A percentile compares a stretch with the other conserved stretches of the same genome.
These are phyloP conservation scores for Brachypalpus laphriformis DNA, from an alignment of 2,888 invertebrate genomes.

Conservation along the genomic window DNA sequence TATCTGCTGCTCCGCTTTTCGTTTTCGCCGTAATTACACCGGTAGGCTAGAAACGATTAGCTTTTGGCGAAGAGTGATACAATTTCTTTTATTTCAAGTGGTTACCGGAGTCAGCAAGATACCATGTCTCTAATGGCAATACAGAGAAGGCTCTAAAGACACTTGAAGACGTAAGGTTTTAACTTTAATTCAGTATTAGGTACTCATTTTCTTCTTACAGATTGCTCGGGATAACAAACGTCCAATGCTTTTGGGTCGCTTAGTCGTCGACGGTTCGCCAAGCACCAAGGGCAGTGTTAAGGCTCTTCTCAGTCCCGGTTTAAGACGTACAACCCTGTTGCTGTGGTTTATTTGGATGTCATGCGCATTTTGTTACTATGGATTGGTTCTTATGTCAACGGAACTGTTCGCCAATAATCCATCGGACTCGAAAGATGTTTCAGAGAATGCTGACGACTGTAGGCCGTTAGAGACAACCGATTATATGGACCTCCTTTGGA, in stretches of 20 bases:
- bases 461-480: conserved; percentile 91
- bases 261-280: conserved; percentile 90
- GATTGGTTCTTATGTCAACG: conserved; percentile 96
- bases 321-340: conserved; percentile 92
- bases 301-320: conserved; percentile 90
- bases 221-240: conserved; percentile 95
- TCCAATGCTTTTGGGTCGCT: conserved; percentile 92
- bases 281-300: conserved; percentile 86
- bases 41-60: conserved; percentile 83
- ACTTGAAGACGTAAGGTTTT: conserved; percentile 86
- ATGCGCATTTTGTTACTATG: conserved; percentile 97
- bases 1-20: conserved; percentile 94
- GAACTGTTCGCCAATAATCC: conserved; percentile 87
- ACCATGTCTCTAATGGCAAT: conserved; percentile 93
- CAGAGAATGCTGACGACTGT: conserved; percentile 85
- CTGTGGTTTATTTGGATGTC: conserved; percentile 98
- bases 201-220: conserved; percentile 77
- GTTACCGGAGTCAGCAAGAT: conserved; percentile 96
- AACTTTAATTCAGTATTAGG: background rate
- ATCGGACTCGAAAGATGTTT: conserved; percentile 74
- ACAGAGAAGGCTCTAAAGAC: conserved; percentile 93
- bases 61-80: background rate
- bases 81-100: conserved; percentile 84
- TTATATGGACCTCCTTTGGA: conserved; percentile 96
- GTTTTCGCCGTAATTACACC: conserved; percentile 92